Percentiles rank a stretch among this genome's conserved stretches.
These are phyloP conservation scores for Oikopleura dioica DNA, from an alignment of 23 tunicate species.

Conservation along the genomic window DNA sequence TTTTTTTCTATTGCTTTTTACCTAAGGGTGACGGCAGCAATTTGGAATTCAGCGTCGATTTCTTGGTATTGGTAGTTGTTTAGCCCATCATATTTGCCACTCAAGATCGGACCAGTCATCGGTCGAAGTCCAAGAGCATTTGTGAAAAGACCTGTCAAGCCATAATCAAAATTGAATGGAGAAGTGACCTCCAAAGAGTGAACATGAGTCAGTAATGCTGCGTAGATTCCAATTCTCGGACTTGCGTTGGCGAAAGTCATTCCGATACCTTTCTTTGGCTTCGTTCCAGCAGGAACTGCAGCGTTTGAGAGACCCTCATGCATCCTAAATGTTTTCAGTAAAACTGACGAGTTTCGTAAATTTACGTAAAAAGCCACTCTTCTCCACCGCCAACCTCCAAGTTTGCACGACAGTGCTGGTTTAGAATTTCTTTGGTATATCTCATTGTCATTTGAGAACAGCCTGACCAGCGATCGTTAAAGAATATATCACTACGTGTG, in stretches of 20 bases:
- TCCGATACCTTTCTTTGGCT: not conserved
- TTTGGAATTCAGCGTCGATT: too few species aligned
- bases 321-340: too few species aligned
- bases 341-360: too few species aligned
- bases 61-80: too few species aligned
- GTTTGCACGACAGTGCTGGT: not conserved
- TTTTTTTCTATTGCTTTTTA: not conserved
- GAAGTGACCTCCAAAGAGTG: not conserved
- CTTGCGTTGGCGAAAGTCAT: not conserved
- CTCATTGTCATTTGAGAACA: not conserved
- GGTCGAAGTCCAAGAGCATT: not conserved
- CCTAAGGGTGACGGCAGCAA: too few species aligned
- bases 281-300: not conserved
- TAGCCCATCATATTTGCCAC: too few species aligned
- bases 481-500: too few species aligned
- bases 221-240: not conserved
- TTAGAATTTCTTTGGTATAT: not conserved
- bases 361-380: not conserved
- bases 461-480: not conserved
- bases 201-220: not conserved
- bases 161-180: not conserved
- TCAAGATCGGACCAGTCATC: not conserved
- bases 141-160: not conserved
- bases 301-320: not conserved
- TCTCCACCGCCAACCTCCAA: not conserved